phyloP scores from a whole-genome alignment of 2,113 vertebrate genomes.

The Lampris megalopsis region DNA sequence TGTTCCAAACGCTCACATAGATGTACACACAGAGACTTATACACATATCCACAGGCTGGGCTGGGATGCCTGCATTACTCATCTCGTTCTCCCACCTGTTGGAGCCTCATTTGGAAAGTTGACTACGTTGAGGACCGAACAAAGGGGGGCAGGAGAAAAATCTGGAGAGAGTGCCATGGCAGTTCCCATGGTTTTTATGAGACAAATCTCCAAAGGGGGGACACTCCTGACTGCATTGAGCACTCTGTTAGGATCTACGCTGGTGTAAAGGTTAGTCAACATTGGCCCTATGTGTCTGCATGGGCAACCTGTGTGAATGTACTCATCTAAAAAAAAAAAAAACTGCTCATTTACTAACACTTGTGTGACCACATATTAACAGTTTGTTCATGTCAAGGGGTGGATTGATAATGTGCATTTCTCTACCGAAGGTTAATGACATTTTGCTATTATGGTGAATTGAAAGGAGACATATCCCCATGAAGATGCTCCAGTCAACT shows the following conservation, averaged over 20 bases:
- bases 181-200: background rate
- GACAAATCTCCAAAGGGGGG: background rate
- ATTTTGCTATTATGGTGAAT: background rate
- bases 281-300: background rate
- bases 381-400: background rate
- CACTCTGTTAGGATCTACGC: conserved; percentile 6
- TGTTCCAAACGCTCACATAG: conserved; percentile 65
- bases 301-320: background rate
- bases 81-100: conserved; percentile 71
- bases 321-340: background rate
- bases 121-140: conserved; percentile 16
- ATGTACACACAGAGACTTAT: conserved; percentile 15
- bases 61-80: conserved; percentile 45
- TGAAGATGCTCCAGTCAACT: background rate
- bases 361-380: too few relatives aligned
- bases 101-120: conserved; percentile 62
- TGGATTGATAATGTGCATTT: background rate
- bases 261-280: conserved; percentile 47
- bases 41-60: conserved; percentile 16
- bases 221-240: background rate
- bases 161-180: background rate
- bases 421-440: too few relatives aligned
- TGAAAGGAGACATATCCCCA: background rate
- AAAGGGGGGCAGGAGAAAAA: conserved; percentile 8
- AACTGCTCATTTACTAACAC: too few relatives aligned